phyloP scores from a whole-genome alignment of 2,113 vertebrate genomes.

The Ciconia boyciana region DNA sequence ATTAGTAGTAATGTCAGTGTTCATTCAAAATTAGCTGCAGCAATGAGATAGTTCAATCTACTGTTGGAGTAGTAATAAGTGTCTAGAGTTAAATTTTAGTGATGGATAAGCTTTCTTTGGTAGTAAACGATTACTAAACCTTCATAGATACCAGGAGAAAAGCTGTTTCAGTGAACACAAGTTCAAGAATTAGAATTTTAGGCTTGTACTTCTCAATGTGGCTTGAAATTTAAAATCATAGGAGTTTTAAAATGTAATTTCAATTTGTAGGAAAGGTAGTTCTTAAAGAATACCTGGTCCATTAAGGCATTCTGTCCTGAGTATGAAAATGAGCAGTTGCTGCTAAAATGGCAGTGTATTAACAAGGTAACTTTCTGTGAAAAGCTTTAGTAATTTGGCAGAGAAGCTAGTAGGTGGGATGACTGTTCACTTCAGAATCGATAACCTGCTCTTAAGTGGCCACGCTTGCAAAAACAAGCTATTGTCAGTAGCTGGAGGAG shows the following conservation, averaged over 20 bases:
- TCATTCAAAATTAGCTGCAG: background rate
- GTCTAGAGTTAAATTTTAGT: background rate
- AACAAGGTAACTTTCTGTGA: background rate
- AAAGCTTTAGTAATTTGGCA: background rate
- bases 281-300: background rate
- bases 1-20: background rate
- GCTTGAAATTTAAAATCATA: background rate
- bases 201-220: background rate
- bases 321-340: background rate
- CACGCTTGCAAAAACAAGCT: background rate
- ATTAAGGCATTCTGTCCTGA: background rate
- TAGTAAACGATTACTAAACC: background rate
- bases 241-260: background rate
- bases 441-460: background rate
- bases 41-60: background rate
- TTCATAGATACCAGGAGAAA: background rate
- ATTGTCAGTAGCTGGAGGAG: background rate
- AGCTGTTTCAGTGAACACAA: background rate
- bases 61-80: background rate
- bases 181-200: background rate
- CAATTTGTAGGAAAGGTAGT: background rate
- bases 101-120: background rate
- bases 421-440: background rate
- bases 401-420: background rate
- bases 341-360: background rate